Evolutionary conservation across 2,113 vertebrate genomes (phyloP), one percentile per base, ranked within the genome.

Genomic region (Reinhardtius hippoglossoides): DNA sequence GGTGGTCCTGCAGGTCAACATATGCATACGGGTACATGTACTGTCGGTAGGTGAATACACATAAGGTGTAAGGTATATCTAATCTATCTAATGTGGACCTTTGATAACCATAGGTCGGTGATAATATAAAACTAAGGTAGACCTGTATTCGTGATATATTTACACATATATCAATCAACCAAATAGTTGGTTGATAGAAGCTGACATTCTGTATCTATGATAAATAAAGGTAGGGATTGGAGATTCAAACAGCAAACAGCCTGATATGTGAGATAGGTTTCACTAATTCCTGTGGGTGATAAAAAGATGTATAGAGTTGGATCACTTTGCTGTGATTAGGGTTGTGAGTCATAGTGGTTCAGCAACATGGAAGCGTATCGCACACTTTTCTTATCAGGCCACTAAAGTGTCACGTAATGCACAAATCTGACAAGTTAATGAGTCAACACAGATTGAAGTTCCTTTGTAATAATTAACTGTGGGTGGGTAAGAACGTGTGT

Each of bases 401-500:
- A 16, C 3, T 13, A 26, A 21, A 68, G 37, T 26, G 16, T 23
- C 5, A 24, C 42, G 31, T 42, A 52, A 54, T 66, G 44, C 16
- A 35, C 21, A 52, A 6, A 81, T 42, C 42, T 23, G 24, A 44
- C 56, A 72, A 50, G 48, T 56, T 46, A 55, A 66, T 71, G 15
- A 59, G 55, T 71, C 55, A 76, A 67, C 54, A 75, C 37, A 64
- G 27, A 50, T 57, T 71, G 62, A 12, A 67, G 9, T 5, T 7
- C 18, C 20, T 40, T 56, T 23, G 42, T 63, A 82, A 77, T 77
- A 27, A 62, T 78, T 68, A 67, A 72, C 67, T 18, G 50, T 62
- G 55, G 59, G 55, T 71, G 62, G 54, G 46, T 27, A 5, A 18
- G 4, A 20, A 20, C 24, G 6, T 31, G 31, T 7, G 31, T 31